Conservation (phyloP, 2,797 vertebrate genomes). For the Threskiornis aethiopicus region DNA sequence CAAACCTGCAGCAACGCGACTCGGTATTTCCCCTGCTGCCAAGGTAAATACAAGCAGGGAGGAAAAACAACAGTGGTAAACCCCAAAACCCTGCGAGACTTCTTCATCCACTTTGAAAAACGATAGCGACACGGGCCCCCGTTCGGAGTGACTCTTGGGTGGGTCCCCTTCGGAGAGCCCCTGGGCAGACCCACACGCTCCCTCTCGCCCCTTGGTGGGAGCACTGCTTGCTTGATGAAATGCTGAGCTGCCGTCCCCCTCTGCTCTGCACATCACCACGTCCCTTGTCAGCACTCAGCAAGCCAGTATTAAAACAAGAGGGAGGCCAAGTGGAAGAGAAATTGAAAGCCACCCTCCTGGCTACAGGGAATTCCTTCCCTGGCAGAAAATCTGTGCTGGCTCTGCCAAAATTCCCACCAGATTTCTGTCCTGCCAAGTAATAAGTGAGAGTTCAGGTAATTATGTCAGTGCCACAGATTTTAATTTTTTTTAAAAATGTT, state of each 20-base stretch:
- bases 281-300: background rate
- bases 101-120: background rate
- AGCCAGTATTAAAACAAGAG: background rate
- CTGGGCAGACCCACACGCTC: accelerated
- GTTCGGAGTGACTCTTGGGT: background rate
- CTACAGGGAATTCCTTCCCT: background rate
- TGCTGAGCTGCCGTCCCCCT: background rate
- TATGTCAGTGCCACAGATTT: background rate
- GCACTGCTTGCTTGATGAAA: accelerated
- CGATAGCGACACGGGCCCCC: accelerated
- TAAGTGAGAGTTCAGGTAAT: background rate
- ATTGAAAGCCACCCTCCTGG: background rate
- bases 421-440: background rate
- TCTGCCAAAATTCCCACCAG: background rate
- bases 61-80: background rate
- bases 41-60: background rate
- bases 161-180: background rate
- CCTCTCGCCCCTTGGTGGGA: accelerated
- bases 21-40: background rate
- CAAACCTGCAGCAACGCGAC: background rate
- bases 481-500: background rate
- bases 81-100: background rate
- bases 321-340: conserved; percentile 1
- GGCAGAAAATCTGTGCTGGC: background rate
- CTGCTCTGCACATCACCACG: accelerated